These are phyloP conservation scores for Meloidogyne floridensis DNA, from an alignment of 1,140 invertebrate species.

Conservation along the genomic window DNA sequence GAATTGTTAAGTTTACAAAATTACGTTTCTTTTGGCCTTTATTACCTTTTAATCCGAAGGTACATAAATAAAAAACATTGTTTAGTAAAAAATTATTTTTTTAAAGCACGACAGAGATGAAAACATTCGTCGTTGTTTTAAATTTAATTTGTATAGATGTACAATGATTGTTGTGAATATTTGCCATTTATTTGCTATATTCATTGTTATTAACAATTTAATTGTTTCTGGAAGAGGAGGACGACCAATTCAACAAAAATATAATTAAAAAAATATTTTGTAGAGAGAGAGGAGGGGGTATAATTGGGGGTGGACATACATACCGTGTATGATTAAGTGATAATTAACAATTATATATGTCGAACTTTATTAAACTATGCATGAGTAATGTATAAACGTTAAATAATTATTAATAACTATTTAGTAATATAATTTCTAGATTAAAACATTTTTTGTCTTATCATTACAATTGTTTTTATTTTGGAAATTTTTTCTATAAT, in stretches of 20 bases:
- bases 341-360: too few species aligned
- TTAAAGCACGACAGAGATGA: conserved; percentile 36
- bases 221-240: conserved; percentile 55
- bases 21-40: conserved; percentile 65
- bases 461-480: too few species aligned
- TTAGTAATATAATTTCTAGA: too few species aligned
- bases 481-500: too few species aligned
- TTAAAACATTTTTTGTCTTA: too few species aligned
- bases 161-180: conserved; percentile 63
- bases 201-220: conserved; percentile 63
- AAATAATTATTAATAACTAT: too few species aligned
- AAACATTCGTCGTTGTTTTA: conserved; percentile 63
- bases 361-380: too few species aligned
- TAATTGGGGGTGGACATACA: too few species aligned
- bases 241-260: conserved; percentile 45
- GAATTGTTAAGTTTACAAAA: conserved; percentile 64
- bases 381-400: too few species aligned
- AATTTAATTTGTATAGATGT: conserved; percentile 58
- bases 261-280: neutral
- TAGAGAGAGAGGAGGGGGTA: too few species aligned
- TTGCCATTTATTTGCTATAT: conserved; percentile 63
- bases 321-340: too few species aligned
- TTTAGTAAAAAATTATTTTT: neutral
- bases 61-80: neutral
- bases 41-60: conserved; percentile 63